These are phyloP conservation scores for Daphoenositta chrysoptera DNA, from an alignment of 2,113 vertebrate genomes.

Conservation along the genomic window DNA sequence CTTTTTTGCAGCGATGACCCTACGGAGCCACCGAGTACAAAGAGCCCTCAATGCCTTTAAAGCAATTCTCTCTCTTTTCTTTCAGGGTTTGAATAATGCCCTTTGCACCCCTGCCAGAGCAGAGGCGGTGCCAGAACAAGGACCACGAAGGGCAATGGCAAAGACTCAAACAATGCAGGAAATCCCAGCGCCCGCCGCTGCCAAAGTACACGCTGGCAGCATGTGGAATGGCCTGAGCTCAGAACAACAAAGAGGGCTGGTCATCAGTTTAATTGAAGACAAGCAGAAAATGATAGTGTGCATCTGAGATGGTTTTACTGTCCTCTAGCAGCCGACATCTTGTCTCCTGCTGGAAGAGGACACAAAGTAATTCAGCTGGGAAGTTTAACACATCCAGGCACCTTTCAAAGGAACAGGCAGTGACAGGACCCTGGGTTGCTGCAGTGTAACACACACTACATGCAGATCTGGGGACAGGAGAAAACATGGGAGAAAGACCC, in stretches of 20 bases:
- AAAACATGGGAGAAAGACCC: background rate
- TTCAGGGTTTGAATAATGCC: conserved; percentile 25
- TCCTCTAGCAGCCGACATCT: background rate
- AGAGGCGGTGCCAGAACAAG: background rate
- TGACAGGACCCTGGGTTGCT: fast-evolving
- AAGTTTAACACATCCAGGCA: background rate
- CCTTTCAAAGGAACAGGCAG: background rate
- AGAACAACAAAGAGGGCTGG: background rate
- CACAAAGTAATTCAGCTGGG: background rate
- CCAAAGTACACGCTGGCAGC: background rate
- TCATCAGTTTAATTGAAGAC: conserved; percentile 47
- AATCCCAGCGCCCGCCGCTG: background rate
- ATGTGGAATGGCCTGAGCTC: background rate
- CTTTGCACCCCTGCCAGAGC: conserved; percentile 20
- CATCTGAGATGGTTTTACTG: background rate
- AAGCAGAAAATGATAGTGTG: conserved; percentile 8
- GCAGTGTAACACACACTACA: fast-evolving
- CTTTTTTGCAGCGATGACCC: background rate
- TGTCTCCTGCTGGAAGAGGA: background rate
- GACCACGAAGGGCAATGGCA: background rate
- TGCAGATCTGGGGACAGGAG: fast-evolving
- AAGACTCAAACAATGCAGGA: conserved; percentile 25
- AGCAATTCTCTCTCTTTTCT: background rate
- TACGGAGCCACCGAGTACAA: background rate
- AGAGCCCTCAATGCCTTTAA: background rate